Conservation (phyloP, 1,140 invertebrate genomes). For the Drosophila persimilis region DNA sequence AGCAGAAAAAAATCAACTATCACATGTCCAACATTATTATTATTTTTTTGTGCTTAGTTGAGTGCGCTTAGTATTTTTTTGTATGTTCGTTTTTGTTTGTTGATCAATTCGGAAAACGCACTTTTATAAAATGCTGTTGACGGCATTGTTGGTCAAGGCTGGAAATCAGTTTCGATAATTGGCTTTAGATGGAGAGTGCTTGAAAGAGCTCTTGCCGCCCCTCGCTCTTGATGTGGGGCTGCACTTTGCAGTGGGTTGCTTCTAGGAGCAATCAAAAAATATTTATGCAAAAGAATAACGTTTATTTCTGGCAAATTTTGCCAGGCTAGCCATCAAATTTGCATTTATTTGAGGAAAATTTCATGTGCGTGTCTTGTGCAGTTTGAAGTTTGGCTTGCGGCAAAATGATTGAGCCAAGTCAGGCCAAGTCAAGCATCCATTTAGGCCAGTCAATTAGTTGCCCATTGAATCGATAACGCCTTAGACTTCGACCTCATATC, state of each 20-base stretch:
- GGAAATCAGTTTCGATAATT: constrained; percentile 49
- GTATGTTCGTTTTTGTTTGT: constrained; percentile 24
- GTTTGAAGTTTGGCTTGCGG: constrained; percentile 17
- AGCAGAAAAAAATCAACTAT: constrained; percentile 50
- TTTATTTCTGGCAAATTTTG: constrained; percentile 40
- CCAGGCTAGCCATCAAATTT: constrained; percentile 25
- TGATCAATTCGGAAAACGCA: constrained; percentile 66
- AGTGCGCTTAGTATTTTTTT: constrained; percentile 19
- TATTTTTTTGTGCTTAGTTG: background rate
- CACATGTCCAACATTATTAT: constrained; percentile 22
- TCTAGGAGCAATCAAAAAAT: constrained; percentile 16
- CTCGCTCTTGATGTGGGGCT: background rate
- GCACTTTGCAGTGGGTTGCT: constrained; percentile 14
- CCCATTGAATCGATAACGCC: constrained; percentile 52
- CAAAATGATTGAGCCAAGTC: constrained; percentile 15
- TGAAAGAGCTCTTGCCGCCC: constrained; percentile 25
- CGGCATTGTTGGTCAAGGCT: constrained; percentile 60
- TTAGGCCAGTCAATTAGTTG: constrained; percentile 48
- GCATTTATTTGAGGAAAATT: constrained; percentile 39
- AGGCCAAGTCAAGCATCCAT: constrained; percentile 38
- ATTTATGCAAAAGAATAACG: constrained; percentile 28
- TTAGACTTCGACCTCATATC: constrained; percentile 44
- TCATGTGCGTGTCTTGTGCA: constrained; percentile 24
- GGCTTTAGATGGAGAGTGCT: constrained; percentile 51
- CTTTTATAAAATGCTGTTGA: constrained; percentile 63